Evolutionary conservation across 1,140 invertebrate genomes (phyloP).

Genomic region (Gryllus bimaculatus): DNA sequence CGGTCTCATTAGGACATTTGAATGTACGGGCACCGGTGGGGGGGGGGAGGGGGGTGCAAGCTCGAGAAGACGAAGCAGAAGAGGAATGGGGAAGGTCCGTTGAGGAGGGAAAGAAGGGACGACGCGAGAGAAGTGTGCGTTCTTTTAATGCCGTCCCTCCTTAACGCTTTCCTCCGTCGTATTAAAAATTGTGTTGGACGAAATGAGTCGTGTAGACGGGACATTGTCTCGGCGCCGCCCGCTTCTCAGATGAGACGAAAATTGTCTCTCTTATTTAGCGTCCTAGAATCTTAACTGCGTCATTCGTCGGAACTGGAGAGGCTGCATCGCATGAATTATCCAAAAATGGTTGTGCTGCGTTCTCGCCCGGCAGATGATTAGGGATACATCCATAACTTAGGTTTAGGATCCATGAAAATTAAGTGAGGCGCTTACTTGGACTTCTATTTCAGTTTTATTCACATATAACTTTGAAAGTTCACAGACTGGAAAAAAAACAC

Average conservation of each 20-base stretch:
- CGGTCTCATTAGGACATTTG: background rate
- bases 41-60: background rate
- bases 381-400: too few relatives aligned
- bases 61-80: background rate
- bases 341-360: too few relatives aligned
- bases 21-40: background rate
- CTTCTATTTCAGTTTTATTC: too few relatives aligned
- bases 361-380: too few relatives aligned
- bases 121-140: background rate
- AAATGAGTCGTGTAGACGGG: background rate
- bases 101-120: background rate
- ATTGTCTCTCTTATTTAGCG: background rate
- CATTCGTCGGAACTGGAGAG: background rate
- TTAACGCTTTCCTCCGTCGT: background rate
- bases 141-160: background rate
- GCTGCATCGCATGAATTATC: too few relatives aligned
- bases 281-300: background rate
- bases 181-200: slow-evolving; percentile 1
- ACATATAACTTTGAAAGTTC: too few relatives aligned
- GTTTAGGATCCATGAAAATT: too few relatives aligned
- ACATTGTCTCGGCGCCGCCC: background rate
- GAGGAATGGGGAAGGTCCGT: background rate
- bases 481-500: too few relatives aligned
- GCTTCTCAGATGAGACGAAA: background rate
- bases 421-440: too few relatives aligned